Evolutionary conservation across 2,888 invertebrate genomes (phyloP).

Genomic region (Leptarthrus brevirostris): DNA sequence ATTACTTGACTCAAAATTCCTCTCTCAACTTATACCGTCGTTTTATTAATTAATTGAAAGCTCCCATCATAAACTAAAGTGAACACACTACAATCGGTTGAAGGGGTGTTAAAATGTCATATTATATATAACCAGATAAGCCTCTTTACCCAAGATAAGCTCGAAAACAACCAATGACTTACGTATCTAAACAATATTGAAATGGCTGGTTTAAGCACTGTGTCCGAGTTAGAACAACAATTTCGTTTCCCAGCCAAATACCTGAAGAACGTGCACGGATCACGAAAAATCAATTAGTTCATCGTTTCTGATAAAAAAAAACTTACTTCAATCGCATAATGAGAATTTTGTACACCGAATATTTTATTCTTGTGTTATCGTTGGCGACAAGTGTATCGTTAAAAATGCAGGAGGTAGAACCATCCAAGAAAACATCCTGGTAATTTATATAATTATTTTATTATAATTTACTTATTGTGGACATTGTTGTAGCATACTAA

Average conservation of each 20-base stretch:
- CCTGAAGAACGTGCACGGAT: background rate
- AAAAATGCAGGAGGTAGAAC: background rate
- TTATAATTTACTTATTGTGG: too few relatives aligned
- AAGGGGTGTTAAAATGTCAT: background rate
- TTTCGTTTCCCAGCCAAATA: background rate
- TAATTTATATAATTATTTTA: background rate
- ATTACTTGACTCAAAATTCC: too few relatives aligned
- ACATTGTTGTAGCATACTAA: background rate
- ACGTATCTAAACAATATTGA: background rate
- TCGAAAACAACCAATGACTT: background rate
- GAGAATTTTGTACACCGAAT: background rate
- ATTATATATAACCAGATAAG: background rate
- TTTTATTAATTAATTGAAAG: too few relatives aligned
- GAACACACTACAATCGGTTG: too few relatives aligned
- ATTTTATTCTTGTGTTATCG: background rate
- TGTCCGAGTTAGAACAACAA: background rate
- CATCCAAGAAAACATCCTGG: background rate
- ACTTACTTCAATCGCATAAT: background rate
- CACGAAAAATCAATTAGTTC: constrained; percentile 4
- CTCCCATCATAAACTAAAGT: too few relatives aligned
- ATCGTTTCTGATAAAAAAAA: background rate
- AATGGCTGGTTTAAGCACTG: constrained; percentile 7
- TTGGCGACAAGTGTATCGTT: background rate
- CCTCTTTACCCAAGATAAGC: background rate
- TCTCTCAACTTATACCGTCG: too few relatives aligned